A percentile compares a stretch with the other conserved stretches of the same genome.
Conservation (phyloP, 2,113 vertebrate species). For the Abramis brama region DNA sequence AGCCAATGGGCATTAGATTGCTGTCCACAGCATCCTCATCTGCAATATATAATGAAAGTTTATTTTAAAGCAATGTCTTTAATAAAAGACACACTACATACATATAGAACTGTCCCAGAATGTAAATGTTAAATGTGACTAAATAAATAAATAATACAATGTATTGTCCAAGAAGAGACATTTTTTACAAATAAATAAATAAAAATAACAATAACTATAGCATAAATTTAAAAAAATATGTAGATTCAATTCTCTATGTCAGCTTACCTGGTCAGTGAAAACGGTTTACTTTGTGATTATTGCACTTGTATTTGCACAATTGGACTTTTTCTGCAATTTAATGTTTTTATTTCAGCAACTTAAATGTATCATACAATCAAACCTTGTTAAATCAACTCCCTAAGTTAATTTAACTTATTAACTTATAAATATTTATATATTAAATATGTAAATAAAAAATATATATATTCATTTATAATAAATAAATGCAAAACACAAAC, state of each 20-base stretch:
- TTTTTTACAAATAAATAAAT: neutral
- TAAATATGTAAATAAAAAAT: no score
- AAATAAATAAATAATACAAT: neutral
- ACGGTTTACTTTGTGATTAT: neutral
- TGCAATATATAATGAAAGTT: constrained; percentile 29
- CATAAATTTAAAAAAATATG: neutral
- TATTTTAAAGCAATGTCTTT: neutral
- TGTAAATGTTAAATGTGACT: neutral
- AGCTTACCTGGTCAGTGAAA: neutral
- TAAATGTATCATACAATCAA: neutral
- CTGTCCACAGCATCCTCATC: constrained; percentile 64
- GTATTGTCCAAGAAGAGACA: neutral
- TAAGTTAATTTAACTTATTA: neutral
- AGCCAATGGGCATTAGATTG: constrained; percentile 69
- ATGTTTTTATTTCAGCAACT: neutral
- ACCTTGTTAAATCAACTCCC: neutral
- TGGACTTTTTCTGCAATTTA: neutral
- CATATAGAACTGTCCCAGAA: neutral
- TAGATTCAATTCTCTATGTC: neutral
- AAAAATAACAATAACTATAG: neutral
- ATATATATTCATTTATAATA: no score
- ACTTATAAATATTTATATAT: no score
- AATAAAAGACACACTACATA: neutral
- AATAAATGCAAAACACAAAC: no score
- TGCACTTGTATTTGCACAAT: neutral